Conservation (phyloP, 1,140 invertebrate genomes). For the Anagrus nilaparvatae region DNA sequence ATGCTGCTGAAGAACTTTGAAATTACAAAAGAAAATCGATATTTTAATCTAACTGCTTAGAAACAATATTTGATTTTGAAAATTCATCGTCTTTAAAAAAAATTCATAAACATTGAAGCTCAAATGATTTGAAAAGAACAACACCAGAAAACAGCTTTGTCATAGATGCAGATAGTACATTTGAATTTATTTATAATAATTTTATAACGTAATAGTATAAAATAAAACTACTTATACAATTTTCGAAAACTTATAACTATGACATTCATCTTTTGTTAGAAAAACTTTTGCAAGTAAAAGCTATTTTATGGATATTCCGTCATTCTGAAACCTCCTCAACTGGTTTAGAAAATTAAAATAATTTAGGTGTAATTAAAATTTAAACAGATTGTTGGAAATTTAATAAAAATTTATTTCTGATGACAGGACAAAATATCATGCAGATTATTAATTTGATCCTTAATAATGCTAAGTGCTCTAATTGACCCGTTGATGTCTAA, state of each 20-base stretch:
- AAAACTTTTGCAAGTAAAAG: conserved; percentile 66
- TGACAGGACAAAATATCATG: too few relatives aligned
- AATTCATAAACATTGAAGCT: conserved; percentile 29
- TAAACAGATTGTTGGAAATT: too few relatives aligned
- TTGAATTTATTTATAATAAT: too few relatives aligned
- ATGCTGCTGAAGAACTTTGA: conserved; percentile 67
- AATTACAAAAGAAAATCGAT: conserved; percentile 19
- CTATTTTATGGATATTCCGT: conserved; percentile 81
- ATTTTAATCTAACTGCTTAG: conserved; percentile 26
- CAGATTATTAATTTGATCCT: too few relatives aligned
- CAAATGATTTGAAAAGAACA: conserved; percentile 34
- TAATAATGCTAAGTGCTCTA: too few relatives aligned
- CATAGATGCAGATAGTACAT: too few relatives aligned
- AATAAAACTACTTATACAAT: too few relatives aligned
- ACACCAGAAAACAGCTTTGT: conserved; percentile 34
- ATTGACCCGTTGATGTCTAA: too few relatives aligned
- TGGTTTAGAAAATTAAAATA: conserved; percentile 62
- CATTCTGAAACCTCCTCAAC: conserved; percentile 66
- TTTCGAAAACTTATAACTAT: conserved; percentile 25
- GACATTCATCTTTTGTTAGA: not conserved
- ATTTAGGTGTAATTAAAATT: conserved; percentile 47
- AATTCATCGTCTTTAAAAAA: conserved; percentile 26
- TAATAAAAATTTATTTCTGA: too few relatives aligned
- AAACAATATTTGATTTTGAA: conserved; percentile 38
- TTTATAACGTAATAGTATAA: conserved; percentile 15